Percentiles rank a stretch among this genome's conserved stretches.
Conservation (phyloP, 2,888 invertebrate species). For the Ophonus ardosiacus region DNA sequence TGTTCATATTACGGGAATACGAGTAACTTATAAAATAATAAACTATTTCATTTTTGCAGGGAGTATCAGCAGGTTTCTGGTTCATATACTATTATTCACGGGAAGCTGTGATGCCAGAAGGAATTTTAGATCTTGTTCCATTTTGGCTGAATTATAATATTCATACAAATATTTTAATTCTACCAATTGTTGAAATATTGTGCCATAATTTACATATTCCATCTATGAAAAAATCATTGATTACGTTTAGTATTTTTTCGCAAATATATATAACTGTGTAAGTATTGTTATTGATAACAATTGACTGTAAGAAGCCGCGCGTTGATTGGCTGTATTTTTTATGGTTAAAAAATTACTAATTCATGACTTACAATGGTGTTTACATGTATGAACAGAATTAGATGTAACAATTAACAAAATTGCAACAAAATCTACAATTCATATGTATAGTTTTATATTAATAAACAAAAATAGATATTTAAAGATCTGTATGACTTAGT, state of each 20-base stretch:
- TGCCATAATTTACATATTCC: neutral
- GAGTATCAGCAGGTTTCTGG: neutral
- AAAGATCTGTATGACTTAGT: no score
- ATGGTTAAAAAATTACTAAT: no score
- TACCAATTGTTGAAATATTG: neutral
- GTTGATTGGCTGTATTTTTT: no score
- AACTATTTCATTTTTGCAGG: neutral
- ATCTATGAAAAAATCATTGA: neutral
- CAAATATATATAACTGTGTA: neutral
- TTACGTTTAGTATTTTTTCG: neutral
- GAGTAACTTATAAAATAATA: no score
- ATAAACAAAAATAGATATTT: no score
- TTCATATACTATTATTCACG: neutral
- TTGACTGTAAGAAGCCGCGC: no score
- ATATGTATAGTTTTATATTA: no score
- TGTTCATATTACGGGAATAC: no score
- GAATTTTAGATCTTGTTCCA: neutral
- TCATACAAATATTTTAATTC: neutral
- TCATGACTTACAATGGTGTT: no score
- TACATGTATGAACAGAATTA: no score
- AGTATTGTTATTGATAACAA: neutral
- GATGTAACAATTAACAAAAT: no score
- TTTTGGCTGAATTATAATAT: neutral
- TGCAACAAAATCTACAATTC: no score
- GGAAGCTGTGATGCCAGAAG: neutral